These are phyloP conservation scores for Cepaea nemoralis DNA, from an alignment of 1,140 invertebrate genomes.

Conservation along the genomic window DNA sequence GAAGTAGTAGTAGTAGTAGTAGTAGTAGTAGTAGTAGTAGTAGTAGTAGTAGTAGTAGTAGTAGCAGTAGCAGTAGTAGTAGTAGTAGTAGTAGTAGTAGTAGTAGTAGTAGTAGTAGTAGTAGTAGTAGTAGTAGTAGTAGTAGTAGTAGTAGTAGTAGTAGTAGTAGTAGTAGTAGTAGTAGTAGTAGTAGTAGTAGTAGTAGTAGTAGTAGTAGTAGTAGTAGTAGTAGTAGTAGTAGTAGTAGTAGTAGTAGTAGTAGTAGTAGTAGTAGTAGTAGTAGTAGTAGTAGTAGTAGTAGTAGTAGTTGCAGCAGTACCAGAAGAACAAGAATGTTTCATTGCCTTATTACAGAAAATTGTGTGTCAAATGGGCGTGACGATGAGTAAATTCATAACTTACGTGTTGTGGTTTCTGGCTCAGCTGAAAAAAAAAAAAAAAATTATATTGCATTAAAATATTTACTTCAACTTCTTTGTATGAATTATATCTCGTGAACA, in stretches of 20 bases:
- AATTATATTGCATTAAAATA: neutral
- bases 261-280: conserved; percentile 27
- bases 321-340: conserved; percentile 10
- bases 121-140: neutral
- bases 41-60: conserved; percentile 42
- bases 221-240: conserved; percentile 19
- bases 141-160: neutral
- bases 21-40: conserved; percentile 42
- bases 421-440: neutral
- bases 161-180: conserved; percentile 6
- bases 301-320: neutral
- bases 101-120: neutral
- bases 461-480: too few species aligned
- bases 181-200: conserved; percentile 29
- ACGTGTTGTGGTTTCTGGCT: neutral
- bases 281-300: conserved; percentile 25
- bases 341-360: conserved; percentile 15
- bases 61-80: conserved; percentile 17
- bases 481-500: too few species aligned
- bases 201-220: conserved; percentile 29
- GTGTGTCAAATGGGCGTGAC: too few species aligned
- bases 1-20: conserved; percentile 37
- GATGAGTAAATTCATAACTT: too few species aligned
- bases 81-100: conserved; percentile 9
- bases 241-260: conserved; percentile 27